phyloP scores from a whole-genome alignment of 2,888 invertebrate genomes.

The Periphyllus acericola region DNA sequence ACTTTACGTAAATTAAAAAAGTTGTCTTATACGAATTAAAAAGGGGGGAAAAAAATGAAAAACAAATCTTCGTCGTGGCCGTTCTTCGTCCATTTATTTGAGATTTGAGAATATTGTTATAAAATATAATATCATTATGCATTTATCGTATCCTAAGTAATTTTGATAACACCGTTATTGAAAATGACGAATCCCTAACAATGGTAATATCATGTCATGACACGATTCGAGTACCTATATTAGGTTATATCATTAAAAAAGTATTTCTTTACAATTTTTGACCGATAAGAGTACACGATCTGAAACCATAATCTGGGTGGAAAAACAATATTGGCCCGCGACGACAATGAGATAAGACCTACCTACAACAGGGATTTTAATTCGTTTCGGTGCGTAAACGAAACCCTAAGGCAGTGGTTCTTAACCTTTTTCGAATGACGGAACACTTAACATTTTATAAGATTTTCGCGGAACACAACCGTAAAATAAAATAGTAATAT shows the following conservation, averaged over 20 bases:
- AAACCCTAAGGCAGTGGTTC: too few species aligned
- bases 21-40: not conserved
- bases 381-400: too few species aligned
- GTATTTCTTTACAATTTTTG: too few species aligned
- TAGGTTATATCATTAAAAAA: not conserved
- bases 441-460: too few species aligned
- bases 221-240: not conserved
- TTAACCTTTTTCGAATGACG: too few species aligned
- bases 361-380: too few species aligned
- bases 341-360: too few species aligned
- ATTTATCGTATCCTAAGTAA: not conserved
- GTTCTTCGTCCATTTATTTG: not conserved
- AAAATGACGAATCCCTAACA: not conserved
- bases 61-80: not conserved
- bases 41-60: not conserved
- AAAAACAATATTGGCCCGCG: too few species aligned
- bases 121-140: not conserved
- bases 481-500: too few species aligned
- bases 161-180: not conserved
- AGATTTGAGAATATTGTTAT: not conserved
- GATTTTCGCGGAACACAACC: too few species aligned
- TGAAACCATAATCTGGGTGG: too few species aligned
- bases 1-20: not conserved
- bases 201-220: not conserved
- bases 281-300: too few species aligned